These are phyloP conservation scores for Pedionomus torquatus DNA, from an alignment of 2,113 vertebrate genomes.

Conservation along the genomic window DNA sequence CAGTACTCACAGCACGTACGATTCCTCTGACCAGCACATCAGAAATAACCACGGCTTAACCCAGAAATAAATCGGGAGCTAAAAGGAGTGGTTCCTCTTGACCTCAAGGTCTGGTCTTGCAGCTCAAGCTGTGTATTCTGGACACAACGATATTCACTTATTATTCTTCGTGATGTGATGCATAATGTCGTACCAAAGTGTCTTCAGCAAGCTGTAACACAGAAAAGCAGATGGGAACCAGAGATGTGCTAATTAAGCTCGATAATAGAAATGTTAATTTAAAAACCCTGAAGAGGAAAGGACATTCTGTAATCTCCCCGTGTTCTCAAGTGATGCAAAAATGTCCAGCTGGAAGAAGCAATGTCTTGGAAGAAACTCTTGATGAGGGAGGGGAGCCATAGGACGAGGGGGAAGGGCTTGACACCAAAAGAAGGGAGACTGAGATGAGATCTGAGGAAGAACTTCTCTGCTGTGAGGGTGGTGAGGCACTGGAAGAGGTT, in stretches of 20 bases:
- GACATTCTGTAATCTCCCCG: slow-evolving; percentile 15
- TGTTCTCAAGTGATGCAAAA: background rate
- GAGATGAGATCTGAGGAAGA: background rate
- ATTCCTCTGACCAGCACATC: fast-evolving
- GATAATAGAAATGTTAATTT: slow-evolving; percentile 68
- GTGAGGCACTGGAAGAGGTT: background rate
- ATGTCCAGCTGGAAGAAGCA: background rate
- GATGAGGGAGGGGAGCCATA: background rate
- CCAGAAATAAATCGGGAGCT: background rate
- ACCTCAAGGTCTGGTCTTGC: background rate
- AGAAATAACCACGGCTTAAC: background rate
- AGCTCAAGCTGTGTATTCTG: background rate
- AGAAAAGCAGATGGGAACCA: slow-evolving; percentile 60
- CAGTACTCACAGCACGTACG: fast-evolving
- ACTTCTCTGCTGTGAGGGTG: background rate
- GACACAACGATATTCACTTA: background rate
- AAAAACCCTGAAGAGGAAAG: slow-evolving; percentile 54
- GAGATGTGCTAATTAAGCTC: slow-evolving; percentile 35
- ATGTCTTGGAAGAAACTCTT: background rate
- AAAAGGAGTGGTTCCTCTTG: fast-evolving
- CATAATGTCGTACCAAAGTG: background rate
- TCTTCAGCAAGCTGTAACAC: slow-evolving; percentile 20
- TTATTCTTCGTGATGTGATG: background rate
- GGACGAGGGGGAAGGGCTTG: background rate
- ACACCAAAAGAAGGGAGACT: background rate